phyloP scores from a whole-genome alignment of 2,888 invertebrate species.

The Parapristionchus giblindavisi region DNA sequence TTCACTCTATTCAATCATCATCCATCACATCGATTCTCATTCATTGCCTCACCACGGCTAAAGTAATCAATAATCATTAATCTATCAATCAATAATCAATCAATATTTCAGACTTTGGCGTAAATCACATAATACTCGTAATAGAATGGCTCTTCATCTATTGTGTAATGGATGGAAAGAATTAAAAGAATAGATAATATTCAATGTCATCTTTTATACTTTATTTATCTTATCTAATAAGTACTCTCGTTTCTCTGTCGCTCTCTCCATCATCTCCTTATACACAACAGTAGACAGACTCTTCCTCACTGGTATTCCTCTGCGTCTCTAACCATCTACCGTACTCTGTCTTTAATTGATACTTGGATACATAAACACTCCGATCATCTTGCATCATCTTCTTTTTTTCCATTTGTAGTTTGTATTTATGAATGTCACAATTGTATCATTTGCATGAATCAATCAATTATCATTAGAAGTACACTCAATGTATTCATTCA shows the following conservation, averaged over 20 bases:
- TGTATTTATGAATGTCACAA: background rate
- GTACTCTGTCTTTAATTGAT: too few relatives aligned
- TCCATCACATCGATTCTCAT: constrained; percentile 24
- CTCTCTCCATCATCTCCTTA: too few relatives aligned
- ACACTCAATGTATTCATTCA: too few relatives aligned
- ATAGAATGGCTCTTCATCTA: background rate
- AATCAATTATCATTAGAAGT: constrained; percentile 2
- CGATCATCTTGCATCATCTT: background rate
- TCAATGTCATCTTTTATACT: background rate
- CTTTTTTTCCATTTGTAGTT: background rate
- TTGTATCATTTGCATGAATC: constrained; percentile 6
- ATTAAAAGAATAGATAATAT: background rate
- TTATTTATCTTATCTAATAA: background rate
- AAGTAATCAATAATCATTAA: constrained; percentile 3
- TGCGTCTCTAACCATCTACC: too few relatives aligned
- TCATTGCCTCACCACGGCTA: background rate
- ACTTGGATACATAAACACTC: too few relatives aligned
- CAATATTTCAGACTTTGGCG: constrained; percentile 31
- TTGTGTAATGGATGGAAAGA: constrained; percentile 27
- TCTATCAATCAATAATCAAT: background rate
- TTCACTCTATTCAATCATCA: background rate
- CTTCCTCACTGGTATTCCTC: too few relatives aligned
- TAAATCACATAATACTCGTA: constrained; percentile 8
- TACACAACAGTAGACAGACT: too few relatives aligned
- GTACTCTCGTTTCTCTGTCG: background rate